Base-by-base conservation (phyloP, 2,888 invertebrate genomes). In the Antheraea yamamai region DNA sequence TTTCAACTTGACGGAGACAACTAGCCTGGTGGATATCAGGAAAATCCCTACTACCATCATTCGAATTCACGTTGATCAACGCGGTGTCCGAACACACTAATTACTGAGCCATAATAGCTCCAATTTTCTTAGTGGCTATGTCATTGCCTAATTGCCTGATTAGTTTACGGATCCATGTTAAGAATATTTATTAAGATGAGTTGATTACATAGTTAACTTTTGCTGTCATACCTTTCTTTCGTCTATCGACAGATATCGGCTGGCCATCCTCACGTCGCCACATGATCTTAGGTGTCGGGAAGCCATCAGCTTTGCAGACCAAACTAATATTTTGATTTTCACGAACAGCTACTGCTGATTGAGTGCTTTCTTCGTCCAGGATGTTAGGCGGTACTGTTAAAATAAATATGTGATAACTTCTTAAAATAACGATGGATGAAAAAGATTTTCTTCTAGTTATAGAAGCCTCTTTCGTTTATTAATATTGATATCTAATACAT, bases 251-350 rank as follows among this genome's bases (percentile, higher is more conserved):
- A 52, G 96, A 96, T 87, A 98, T 98, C 77, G 97, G 96, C 90
- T 98, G 97, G 35, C 98, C 98, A 87, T 98, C 98, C 88, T 98
- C 98, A 74, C 98, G 95, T 79, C 98, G 96, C 99, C 99, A 99
- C 95, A 97, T 98, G 83, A 99, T 97, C 92, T 97, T 97, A 18
- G 99, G 99, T 39, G 96, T 96, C 0, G 99, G 99, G 88, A 98
- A 98, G 71, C 99, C 99, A 84, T 98, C 97, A 30, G 98, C 98
- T 87, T 97, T 97, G 92, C 99, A 99, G 75, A 97, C 97, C 87
- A 99, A 96, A 79, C 98, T 98, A 82, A 99, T 98, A 90, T 98
- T 99, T 92, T 98, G 98, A 92, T 98, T 98, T 95, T 99, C 99
- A 35, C 98, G 95, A 66, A 98, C 98, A 2, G 98, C 98, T 81